Base-by-base conservation (phyloP, 2,888 invertebrate species). In the Blomia tropicalis region DNA sequence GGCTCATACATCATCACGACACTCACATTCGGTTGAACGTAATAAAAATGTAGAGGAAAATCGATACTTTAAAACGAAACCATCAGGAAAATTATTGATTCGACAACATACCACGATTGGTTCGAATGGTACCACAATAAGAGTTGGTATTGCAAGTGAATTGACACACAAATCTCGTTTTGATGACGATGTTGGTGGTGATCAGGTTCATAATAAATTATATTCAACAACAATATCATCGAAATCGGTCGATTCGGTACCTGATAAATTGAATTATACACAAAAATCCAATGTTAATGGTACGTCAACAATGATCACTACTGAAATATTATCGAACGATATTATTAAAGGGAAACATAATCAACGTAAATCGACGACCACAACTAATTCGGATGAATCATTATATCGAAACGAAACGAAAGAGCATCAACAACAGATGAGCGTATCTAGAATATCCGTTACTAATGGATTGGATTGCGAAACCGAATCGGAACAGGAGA, bases 51-150 rank as follows among this genome's bases (percentile, higher is more conserved):
- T 41, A n/a, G 14, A 14, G 41, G 41, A n/a, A 41, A n/a, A 41
- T n/a, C n/a, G 41, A n/a, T 41, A n/a, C n/a, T n/a, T n/a, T n/a
- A 41, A 41, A n/a, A 25, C 51, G 7, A 47, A 47, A n/a, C 51
- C 51, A 47, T 22, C 51, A 7, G 22, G 22, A 7, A 47, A 47
- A 27, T n/a, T 47, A 19, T 30, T 56, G n/a, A 31, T 56, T 4
- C 56, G 56, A 19, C 56, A 56, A 36, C 56, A 56, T 36, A 56
- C 56, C 25, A 56, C 56, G 2, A 56, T 56, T 31, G 56, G 29
- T 2, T 19, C 56, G 11, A 36, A 47, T 19, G 22, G n/a, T 22
- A 7, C 22, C 23, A 47, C 22, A 25, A 14, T 17, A 14, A 14
- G 41, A 17, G n/a, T n/a, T n/a, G 14, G 41, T n/a, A 11, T 14